Conservation (phyloP, 2,113 vertebrate species). For the Promerops cafer region DNA sequence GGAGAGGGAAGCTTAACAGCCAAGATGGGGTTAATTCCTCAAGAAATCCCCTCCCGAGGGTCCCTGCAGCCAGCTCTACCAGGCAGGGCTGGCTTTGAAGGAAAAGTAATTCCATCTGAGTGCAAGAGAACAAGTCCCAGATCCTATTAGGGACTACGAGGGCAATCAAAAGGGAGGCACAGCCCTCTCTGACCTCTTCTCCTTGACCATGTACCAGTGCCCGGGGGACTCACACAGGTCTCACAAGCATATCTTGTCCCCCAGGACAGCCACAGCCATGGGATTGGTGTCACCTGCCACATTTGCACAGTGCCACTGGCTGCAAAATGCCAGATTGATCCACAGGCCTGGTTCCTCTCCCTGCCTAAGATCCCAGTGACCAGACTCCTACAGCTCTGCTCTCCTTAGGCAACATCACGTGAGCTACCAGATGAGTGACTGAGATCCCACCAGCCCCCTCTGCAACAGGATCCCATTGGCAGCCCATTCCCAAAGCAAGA, state of each 20-base stretch:
- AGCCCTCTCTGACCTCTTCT: not conserved
- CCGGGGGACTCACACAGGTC: not conserved
- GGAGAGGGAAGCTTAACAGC: not conserved
- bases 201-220: not conserved
- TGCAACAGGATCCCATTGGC: not conserved
- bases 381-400: not conserved
- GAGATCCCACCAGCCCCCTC: not conserved
- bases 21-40: not conserved
- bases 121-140: not conserved
- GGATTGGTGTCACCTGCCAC: not conserved
- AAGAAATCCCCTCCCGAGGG: not conserved
- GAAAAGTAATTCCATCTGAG: not conserved
- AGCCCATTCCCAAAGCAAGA: not conserved
- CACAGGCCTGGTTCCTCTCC: not conserved
- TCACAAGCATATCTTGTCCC: not conserved
- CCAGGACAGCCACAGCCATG: accelerated
- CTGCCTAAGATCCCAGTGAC: not conserved
- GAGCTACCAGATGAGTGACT: not conserved
- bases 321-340: not conserved
- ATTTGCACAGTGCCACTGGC: not conserved
- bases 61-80: not conserved
- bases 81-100: not conserved
- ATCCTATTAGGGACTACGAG: not conserved
- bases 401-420: not conserved
- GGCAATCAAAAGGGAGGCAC: not conserved